Conservation (phyloP, 2,113 vertebrate species). For the Ifrita kowaldi region DNA sequence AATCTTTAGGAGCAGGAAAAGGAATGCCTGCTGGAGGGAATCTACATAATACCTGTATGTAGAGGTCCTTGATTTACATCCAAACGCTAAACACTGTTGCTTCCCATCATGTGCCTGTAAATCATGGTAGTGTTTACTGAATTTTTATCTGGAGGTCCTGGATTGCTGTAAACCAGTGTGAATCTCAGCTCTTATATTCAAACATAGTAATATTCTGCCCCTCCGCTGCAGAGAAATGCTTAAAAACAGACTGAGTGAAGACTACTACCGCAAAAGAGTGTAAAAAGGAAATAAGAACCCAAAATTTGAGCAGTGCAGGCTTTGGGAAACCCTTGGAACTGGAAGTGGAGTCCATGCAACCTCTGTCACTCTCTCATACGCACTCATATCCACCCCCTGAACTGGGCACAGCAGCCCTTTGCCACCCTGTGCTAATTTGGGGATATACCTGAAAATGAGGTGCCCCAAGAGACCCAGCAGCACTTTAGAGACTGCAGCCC, state of each 20-base stretch:
- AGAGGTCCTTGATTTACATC: background rate
- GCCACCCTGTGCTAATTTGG: background rate
- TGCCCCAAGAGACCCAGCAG: background rate
- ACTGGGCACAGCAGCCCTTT: background rate
- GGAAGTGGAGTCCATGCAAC: background rate
- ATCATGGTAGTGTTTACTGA: background rate
- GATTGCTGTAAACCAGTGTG: background rate
- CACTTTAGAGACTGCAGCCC: background rate
- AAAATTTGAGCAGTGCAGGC: background rate
- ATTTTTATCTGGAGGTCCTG: background rate
- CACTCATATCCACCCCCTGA: background rate
- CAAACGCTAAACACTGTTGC: background rate
- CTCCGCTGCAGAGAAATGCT: background rate
- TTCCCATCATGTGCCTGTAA: background rate
- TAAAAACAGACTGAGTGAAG: background rate
- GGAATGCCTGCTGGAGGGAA: background rate
- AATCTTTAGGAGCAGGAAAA: background rate
- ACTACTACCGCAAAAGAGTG: background rate
- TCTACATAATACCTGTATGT: background rate
- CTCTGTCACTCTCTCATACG: background rate
- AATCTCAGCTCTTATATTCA: background rate
- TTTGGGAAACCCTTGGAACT: background rate
- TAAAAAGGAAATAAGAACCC: background rate
- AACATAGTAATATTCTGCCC: background rate
- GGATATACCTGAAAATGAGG: background rate